Evolutionary conservation across 2,888 invertebrate species (phyloP).

Genomic region (Chloromyia formosa): DNA sequence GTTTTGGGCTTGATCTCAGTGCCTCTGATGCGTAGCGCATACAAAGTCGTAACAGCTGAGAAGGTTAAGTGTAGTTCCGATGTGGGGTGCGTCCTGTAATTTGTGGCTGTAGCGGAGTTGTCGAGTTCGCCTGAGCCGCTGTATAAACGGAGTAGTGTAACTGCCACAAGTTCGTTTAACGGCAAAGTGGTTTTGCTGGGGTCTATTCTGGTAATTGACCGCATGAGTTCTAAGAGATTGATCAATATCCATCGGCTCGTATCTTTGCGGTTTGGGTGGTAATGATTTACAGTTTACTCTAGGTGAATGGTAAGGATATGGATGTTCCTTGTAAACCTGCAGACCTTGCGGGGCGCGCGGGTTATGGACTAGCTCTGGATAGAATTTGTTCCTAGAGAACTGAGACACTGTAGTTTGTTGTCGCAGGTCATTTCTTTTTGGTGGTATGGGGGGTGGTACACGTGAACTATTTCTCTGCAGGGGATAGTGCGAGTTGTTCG

Average conservation of each 20-base stretch:
- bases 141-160: too few relatives aligned
- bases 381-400: neutral
- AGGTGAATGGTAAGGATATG: too few relatives aligned
- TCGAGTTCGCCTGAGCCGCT: too few relatives aligned
- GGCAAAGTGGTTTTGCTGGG: neutral
- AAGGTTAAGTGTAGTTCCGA: too few relatives aligned
- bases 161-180: too few relatives aligned
- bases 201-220: slow-evolving; percentile 8
- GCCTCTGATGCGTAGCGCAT: too few relatives aligned
- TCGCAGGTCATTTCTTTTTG: neutral
- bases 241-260: slow-evolving; percentile 6
- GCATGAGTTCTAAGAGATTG: slow-evolving; percentile 4
- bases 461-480: neutral
- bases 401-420: neutral
- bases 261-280: neutral
- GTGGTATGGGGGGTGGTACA: neutral
- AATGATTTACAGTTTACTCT: neutral
- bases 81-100: too few relatives aligned
- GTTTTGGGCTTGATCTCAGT: too few relatives aligned
- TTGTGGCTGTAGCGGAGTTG: too few relatives aligned
- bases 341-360: neutral
- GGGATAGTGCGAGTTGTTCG: neutral
- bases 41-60: too few relatives aligned
- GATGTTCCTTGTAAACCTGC: neutral
- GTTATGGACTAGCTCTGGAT: too few relatives aligned